Percentiles rank a stretch among this genome's conserved stretches.
Evolutionary conservation across 2,797 vertebrate genomes (phyloP).

Genomic region (Staurois parvus): DNA sequence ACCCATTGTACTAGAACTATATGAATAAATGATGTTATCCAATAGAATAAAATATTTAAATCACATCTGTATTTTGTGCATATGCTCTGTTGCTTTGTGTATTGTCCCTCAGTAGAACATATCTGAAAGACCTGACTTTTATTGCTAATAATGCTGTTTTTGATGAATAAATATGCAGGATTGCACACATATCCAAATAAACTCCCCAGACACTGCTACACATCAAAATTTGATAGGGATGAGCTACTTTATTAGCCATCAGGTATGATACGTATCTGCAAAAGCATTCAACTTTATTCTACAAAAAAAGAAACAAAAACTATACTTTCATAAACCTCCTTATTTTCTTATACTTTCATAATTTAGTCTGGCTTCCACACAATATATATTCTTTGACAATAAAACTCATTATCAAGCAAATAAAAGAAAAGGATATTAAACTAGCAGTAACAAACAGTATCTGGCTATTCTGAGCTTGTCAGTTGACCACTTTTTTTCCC

Average conservation of each 20-base stretch:
- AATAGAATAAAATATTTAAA: slow-evolving; percentile 20
- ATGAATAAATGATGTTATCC: slow-evolving; percentile 27
- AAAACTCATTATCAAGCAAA: slow-evolving; percentile 39
- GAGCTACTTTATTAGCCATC: slow-evolving; percentile 47
- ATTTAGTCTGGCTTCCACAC: slow-evolving; percentile 13
- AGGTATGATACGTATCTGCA: slow-evolving; percentile 23
- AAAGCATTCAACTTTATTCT: slow-evolving; percentile 24
- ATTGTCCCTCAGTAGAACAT: slow-evolving; percentile 7
- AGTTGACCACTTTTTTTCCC: slow-evolving; percentile 29
- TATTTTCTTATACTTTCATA: too few species aligned
- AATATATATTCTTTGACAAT: slow-evolving; percentile 41
- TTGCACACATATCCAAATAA: slow-evolving; percentile 19
- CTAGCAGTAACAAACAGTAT: slow-evolving; percentile 18
- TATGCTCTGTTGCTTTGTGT: slow-evolving; percentile 1
- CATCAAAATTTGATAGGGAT: slow-evolving; percentile 34
- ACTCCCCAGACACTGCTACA: slow-evolving; percentile 34
- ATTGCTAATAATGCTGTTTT: slow-evolving; percentile 7
- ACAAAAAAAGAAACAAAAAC: slow-evolving; percentile 24
- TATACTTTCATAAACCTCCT: slow-evolving; percentile 26
- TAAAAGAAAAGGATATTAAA: slow-evolving; percentile 56
- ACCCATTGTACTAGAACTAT: slow-evolving; percentile 15
- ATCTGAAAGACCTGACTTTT: background rate
- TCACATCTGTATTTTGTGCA: slow-evolving; percentile 10
- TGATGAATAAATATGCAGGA: slow-evolving; percentile 37
- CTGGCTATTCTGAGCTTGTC: slow-evolving; percentile 7